phyloP scores from a whole-genome alignment of 2,113 vertebrate genomes.

The Motacilla tschutschensis region DNA sequence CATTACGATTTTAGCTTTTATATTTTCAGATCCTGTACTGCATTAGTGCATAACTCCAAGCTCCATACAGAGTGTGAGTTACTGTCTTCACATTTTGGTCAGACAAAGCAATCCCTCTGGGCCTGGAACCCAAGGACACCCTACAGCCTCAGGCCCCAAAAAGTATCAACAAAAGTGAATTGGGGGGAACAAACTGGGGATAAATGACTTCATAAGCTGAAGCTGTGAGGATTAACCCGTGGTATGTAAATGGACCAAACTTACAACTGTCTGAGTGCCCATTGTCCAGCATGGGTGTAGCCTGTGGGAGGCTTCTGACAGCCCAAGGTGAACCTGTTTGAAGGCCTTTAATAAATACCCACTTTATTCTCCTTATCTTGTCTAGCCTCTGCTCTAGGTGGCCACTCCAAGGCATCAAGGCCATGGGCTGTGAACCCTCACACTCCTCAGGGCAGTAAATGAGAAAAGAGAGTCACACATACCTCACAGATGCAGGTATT shows the following conservation, averaged over 20 bases:
- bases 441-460: not conserved
- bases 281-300: not conserved
- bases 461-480: not conserved
- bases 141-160: no score
- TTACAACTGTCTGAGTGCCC: fast-evolving
- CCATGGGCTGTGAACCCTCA: not conserved
- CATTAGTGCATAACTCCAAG: not conserved
- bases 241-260: not conserved
- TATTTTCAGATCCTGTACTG: not conserved
- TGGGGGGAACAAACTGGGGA: not conserved
- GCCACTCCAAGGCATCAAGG: not conserved
- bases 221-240: fast-evolving
- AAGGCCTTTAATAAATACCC: not conserved
- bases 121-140: no score
- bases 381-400: fast-evolving
- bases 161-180: not conserved
- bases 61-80: fast-evolving
- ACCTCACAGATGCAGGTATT: not conserved
- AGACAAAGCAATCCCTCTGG: not conserved
- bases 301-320: not conserved
- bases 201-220: not conserved
- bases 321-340: not conserved
- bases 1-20: not conserved
- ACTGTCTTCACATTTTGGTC: not conserved
- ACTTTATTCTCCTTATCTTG: not conserved